Evolutionary conservation across 2,797 vertebrate genomes (phyloP).

Genomic region (Meriones psammophilus): DNA sequence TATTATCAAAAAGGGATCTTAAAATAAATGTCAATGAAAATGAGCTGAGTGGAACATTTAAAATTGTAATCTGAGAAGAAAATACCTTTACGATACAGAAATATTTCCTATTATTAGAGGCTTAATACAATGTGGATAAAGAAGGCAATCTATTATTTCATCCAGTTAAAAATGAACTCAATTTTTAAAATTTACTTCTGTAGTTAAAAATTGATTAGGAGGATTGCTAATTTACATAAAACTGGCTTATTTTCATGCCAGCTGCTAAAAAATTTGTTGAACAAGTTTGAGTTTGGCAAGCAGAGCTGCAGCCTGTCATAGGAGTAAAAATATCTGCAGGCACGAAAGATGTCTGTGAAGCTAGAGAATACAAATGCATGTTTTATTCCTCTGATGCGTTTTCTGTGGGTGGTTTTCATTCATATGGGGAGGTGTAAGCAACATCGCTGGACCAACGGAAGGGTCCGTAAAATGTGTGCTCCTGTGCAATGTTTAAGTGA

Average conservation of each 20-base stretch:
- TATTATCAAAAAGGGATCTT: background rate
- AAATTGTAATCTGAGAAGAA: background rate
- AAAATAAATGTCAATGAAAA: background rate
- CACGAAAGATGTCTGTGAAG: constrained; percentile 64
- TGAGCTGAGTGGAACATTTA: background rate
- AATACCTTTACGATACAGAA: background rate
- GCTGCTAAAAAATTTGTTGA: constrained; percentile 83
- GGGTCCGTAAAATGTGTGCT: background rate
- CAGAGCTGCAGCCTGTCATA: constrained; percentile 71
- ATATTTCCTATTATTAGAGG: constrained; percentile 32
- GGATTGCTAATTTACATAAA: constrained; percentile 76
- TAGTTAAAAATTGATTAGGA: constrained; percentile 77
- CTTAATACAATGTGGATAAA: background rate
- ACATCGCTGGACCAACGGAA: background rate
- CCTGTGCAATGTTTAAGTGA: background rate
- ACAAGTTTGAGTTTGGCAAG: constrained; percentile 79
- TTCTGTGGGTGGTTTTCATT: constrained; percentile 4
- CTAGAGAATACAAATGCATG: constrained; percentile 51
- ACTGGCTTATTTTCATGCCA: constrained; percentile 76
- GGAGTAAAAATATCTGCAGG: constrained; percentile 79
- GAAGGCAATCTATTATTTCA: background rate
- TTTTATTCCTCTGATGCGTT: constrained; percentile 4
- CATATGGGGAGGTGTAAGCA: background rate
- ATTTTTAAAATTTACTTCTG: constrained; percentile 52
- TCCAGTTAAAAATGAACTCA: constrained; percentile 45